Base-by-base conservation (phyloP, 2,797 vertebrate species). In the Silurus lanzhouensis region DNA sequence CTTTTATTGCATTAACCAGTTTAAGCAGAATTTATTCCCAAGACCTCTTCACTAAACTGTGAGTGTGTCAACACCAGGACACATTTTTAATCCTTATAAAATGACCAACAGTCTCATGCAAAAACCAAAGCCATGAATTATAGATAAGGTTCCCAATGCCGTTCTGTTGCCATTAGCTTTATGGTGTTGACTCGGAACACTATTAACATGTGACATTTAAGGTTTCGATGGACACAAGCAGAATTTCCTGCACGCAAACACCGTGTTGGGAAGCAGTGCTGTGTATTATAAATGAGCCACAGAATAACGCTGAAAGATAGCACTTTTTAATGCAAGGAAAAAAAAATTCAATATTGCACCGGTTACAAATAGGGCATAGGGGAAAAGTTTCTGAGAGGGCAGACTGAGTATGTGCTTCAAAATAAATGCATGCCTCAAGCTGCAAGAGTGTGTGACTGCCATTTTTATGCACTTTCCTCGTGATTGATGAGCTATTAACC, bases 41-140 rank as follows among this genome's bases (percentile, higher is more conserved):
- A 79, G 52, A 38, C 70, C 79, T 75, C 27, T 27, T 75, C 71
- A 55, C 66, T 79, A 82, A 81, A 81, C 72, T 46, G 66, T 58
- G 71, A 78, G 25, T 20, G 60, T 61, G 67, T 72, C 31, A 87
- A 13, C 84, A 61, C 66, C 15, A 6, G 38, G n/a, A 46, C 86
- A 84, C 58, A 87, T 85, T 87, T 87, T 85, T 60, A 78, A 66
- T 55, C 66, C 55, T 76, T 17, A 13, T 66, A 25, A 85, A 84
- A 84, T 81, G 74, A 84, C 88, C 87, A 70, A 61, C 77, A 72
- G 82, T 81, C 87, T 88, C 82, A 85, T 87, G 81, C 84, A 85
- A 72, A 88, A 88, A 87, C 66, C 68, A 87, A 83, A 61, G 68
- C 44, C 55, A 88, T 89, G 83, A 86, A 89, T 90, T 80, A 88